These are phyloP conservation scores for Helostoma temminkii DNA, from an alignment of 2,797 vertebrate species.

Conservation along the genomic window DNA sequence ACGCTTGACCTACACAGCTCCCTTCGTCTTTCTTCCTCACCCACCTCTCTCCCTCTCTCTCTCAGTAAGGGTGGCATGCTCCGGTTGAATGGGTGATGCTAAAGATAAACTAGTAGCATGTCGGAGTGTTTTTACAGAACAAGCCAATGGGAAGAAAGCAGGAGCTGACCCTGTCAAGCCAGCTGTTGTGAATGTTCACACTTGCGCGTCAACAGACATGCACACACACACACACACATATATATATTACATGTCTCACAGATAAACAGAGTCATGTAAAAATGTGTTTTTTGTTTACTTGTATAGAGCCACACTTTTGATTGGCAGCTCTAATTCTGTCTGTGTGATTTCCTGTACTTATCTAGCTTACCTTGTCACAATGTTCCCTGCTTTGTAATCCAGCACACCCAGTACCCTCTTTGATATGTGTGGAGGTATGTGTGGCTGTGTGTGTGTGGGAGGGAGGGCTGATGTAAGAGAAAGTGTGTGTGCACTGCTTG, in stretches of 20 bases:
- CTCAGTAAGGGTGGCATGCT: slow-evolving; percentile 41
- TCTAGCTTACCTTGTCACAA: slow-evolving; percentile 58
- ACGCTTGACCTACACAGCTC: slow-evolving; percentile 39
- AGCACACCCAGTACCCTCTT: slow-evolving; percentile 53
- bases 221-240: slow-evolving; percentile 25
- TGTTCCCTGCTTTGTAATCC: slow-evolving; percentile 68
- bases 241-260: slow-evolving; percentile 31
- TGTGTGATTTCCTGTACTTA: slow-evolving; percentile 61
- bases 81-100: slow-evolving; percentile 69
- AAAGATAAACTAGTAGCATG: slow-evolving; percentile 77
- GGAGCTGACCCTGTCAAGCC: slow-evolving; percentile 59
- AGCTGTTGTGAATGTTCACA: slow-evolving; percentile 75
- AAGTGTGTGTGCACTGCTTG: slow-evolving; percentile 26
- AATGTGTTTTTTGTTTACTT: slow-evolving; percentile 32
- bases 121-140: slow-evolving; percentile 71
- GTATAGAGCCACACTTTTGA: slow-evolving; percentile 45
- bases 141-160: slow-evolving; percentile 60
- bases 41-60: background rate
- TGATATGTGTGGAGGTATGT: slow-evolving; percentile 59
- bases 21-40: background rate
- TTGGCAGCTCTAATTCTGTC: slow-evolving; percentile 70
- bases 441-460: slow-evolving; percentile 43
- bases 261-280: slow-evolving; percentile 46
- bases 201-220: slow-evolving; percentile 21
- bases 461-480: background rate